Conservation (phyloP, 2,797 vertebrate genomes). For the Champsocephalus esox region DNA sequence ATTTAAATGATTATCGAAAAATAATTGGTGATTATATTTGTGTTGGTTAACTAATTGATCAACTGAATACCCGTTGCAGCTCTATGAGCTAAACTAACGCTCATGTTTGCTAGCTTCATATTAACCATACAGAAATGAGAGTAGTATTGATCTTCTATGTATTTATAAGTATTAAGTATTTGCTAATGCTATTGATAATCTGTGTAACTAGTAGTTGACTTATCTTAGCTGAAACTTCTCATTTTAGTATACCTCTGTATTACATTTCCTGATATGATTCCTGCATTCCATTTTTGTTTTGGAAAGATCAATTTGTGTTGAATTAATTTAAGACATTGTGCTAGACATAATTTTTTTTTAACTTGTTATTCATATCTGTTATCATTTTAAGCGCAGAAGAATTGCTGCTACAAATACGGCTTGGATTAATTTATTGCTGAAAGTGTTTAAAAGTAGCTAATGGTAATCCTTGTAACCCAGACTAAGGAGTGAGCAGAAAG, state of each 20-base stretch:
- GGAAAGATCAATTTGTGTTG: not conserved
- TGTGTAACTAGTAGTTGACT: not conserved
- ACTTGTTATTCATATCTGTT: not conserved
- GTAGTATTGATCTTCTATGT: not conserved
- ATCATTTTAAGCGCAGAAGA: not conserved
- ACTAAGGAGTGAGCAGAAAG: constrained; percentile 51
- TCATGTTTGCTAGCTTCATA: too few species aligned
- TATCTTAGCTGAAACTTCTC: not conserved
- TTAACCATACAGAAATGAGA: too few species aligned
- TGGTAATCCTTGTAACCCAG: constrained; percentile 23
- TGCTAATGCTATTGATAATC: too few species aligned
- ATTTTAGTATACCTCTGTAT: not conserved
- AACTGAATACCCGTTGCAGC: too few species aligned
- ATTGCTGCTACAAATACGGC: not conserved
- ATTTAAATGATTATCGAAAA: too few species aligned
- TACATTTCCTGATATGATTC: not conserved
- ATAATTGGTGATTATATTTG: too few species aligned
- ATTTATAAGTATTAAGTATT: too few species aligned
- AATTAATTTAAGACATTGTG: not conserved
- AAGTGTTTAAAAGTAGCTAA: not conserved
- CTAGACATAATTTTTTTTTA: not conserved
- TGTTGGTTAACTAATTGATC: too few species aligned
- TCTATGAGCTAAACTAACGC: too few species aligned
- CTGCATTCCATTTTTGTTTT: not conserved
- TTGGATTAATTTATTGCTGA: not conserved